Evolutionary conservation across 37 sponge, comb jelly and placozoan species (phyloP), one percentile per base, ranked within the genome.

Genomic region (Beroe ovata): DNA sequence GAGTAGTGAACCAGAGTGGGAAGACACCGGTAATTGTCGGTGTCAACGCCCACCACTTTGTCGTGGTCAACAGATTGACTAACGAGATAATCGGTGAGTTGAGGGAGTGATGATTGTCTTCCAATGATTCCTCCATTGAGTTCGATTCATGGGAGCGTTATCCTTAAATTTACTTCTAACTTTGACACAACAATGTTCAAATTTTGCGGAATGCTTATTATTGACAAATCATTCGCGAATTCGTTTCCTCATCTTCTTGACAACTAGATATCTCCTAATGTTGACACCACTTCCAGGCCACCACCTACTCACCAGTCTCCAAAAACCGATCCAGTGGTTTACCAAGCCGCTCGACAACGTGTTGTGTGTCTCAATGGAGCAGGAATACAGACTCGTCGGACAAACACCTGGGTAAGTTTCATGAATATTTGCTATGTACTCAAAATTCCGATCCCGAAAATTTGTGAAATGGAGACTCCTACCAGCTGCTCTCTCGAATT

Each of bases 271-370:
- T n/a, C n/a, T n/a, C n/a, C n/a, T n/a, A n/a, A n/a, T n/a, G n/a
- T n/a, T n/a, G n/a, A n/a, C 54, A 6, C 54, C 11, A 47, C 6
- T 47, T 47, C 11, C 84, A 77, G 84, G 84, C 14, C 84, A 77
- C 23, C 54, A 77, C 84, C 84, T n/a, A 3, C 33, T 77, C 3
- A 77, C 84, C 16, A 42, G 33, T 54, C 84, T 77, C 39, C 47
- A 77, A 40, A 77, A 77, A 54, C 84, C 84, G 21, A 77, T 77
- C 16, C 84, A 77, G 47, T 77, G 84, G 84, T 77, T 42, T 36
- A 42, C 84, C 22, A 39, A 39, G 54, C 84, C 84, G 2, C 47
- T 41, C 47, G 84, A 77, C 22, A 77, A 77, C 54, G 84, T 77
- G 14, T 4, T 77, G 0, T n/a, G 42, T 21, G 84, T 77, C 1